Percentiles rank a stretch among this genome's conserved stretches.
phyloP scores from a whole-genome alignment of 1,140 invertebrate genomes.

The Apis dorsata region DNA sequence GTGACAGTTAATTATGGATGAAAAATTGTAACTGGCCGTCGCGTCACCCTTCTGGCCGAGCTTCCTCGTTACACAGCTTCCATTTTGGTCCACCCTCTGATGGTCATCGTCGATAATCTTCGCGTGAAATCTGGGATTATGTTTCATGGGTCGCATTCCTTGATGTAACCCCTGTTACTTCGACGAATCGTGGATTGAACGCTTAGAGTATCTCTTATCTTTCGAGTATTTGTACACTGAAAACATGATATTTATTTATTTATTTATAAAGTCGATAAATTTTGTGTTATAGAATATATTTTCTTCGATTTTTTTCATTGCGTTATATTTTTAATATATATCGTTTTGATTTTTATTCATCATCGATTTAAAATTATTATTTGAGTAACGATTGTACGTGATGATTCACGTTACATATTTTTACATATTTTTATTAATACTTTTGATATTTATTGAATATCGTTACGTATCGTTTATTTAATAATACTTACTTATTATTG shows the following conservation, averaged over 20 bases:
- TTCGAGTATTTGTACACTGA: neutral
- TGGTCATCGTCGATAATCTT: slow-evolving; percentile 49
- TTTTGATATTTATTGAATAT: neutral
- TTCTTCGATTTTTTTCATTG: too few relatives aligned
- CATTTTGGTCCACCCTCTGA: slow-evolving; percentile 24
- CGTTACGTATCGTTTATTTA: neutral
- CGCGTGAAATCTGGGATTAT: slow-evolving; percentile 46
- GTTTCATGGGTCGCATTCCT: slow-evolving; percentile 29
- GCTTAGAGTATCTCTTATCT: neutral
- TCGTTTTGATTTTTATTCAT: too few relatives aligned
- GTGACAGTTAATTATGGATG: slow-evolving; percentile 62
- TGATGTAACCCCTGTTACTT: slow-evolving; percentile 2
- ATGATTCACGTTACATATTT: too few relatives aligned
- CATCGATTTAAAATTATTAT: too few relatives aligned
- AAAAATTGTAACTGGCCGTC: slow-evolving; percentile 52
- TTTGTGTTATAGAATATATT: too few relatives aligned
- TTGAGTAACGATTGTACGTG: too few relatives aligned
- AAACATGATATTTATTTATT: too few relatives aligned
- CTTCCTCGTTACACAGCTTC: slow-evolving; percentile 19
- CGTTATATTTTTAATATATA: too few relatives aligned
- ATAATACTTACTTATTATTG: neutral
- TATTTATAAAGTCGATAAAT: neutral
- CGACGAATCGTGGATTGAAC: neutral
- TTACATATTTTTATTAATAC: neutral
- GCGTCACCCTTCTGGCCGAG: neutral